Base-by-base conservation (phyloP, 2,888 invertebrate species). In the Crocallis elinguaria region DNA sequence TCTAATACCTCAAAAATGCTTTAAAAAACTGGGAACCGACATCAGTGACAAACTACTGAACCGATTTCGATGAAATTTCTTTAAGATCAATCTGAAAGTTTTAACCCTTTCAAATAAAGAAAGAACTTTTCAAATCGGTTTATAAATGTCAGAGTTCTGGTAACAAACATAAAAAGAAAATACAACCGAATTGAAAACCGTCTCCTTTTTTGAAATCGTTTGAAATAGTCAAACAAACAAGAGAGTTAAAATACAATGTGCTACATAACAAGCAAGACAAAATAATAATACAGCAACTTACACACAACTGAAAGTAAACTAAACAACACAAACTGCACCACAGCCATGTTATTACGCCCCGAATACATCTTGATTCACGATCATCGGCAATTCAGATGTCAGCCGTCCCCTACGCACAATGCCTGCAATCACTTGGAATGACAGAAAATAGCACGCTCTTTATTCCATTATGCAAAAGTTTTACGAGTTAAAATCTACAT, bases 261-360 rank as follows among this genome's bases (percentile, higher is more conserved):
- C 29, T 9, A 30, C 27, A 2, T 27, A 21, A 27, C 8, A 25
- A 25, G 9, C 7, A 1, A 7, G 13, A 5, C 6, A 1, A 5
- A 21, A 14, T 16, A 29, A 14, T 13, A 32, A 37, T 16, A 25
- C 7, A 14, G 19, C 16, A 27, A 50, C 60, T 60, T 39, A 60
- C 60, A 17, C 12, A 49, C 29, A 12, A 29, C n/a, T 13, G 30
- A 29, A 30, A 49, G n/a, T 38, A 57, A 37, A 49, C 42, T 17
- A 25, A 45, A 21, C 2, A 50, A 30, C 30, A 30, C 21, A 44
- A 48, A 7, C 19, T 43, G n/a, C 14, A 16, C 17, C 7, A 45
- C 23, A 6, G 44, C 19, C 33, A 57, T 50, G 23, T 37, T 49
- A 29, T 14, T 16, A 11, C 11, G 1, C 9, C 12, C 25, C 3